A percentile compares a stretch with the other conserved stretches of the same genome.
These are phyloP conservation scores for Montipora cactus DNA, from an alignment of 64 coral and sea anemone species.

Conservation along the genomic window DNA sequence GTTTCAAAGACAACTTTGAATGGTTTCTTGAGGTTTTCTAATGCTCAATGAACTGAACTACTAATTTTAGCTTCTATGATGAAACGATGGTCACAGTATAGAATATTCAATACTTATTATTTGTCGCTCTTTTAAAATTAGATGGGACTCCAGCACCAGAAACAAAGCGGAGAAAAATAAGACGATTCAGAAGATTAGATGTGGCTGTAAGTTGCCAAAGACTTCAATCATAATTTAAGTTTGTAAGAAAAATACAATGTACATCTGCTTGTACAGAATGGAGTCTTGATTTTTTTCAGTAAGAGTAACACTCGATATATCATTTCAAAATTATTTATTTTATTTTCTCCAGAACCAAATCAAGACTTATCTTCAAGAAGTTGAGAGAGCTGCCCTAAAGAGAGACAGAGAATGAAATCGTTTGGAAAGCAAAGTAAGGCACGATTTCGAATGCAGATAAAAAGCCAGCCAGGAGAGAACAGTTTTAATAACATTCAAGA, in stretches of 20 bases:
- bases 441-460: background rate
- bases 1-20: too few species aligned
- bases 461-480: background rate
- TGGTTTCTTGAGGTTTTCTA: too few species aligned
- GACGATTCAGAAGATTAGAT: conserved; percentile 72
- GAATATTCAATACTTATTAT: background rate
- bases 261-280: background rate
- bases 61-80: background rate
- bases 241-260: background rate
- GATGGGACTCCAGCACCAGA: conserved; percentile 91
- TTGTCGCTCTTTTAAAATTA: background rate
- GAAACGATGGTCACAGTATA: background rate
- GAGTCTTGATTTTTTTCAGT: background rate
- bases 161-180: conserved; percentile 71
- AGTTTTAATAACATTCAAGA: background rate
- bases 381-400: conserved; percentile 8
- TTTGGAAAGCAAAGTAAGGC: background rate
- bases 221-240: background rate
- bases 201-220: conserved; percentile 80
- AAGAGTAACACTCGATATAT: too few species aligned
- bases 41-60: too few species aligned
- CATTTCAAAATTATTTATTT: too few species aligned
- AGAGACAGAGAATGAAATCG: conserved; percentile 31
- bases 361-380: conserved; percentile 19
- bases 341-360: conserved; percentile 19